Base-by-base conservation (phyloP, 1,140 invertebrate genomes). In the Listronotus oregonensis region DNA sequence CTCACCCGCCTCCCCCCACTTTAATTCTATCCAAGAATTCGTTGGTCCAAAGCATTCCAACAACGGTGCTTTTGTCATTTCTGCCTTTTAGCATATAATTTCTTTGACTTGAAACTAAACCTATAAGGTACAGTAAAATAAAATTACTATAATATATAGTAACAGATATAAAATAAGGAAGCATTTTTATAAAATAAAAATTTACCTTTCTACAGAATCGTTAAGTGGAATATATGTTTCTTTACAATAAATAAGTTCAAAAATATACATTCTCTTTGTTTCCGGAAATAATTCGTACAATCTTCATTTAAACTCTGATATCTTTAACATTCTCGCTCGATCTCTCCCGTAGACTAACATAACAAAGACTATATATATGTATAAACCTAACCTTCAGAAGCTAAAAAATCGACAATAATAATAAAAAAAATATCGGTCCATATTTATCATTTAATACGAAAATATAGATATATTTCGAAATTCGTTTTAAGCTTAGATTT, bases 391-490 rank as follows among this genome's bases (percentile, higher is more conserved):
- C 60, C 50, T 69, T 63, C 60, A 68, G 50, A 69, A 73, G 69
- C 70, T 73, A 66, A 70, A 65, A 70, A 71, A 71, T 69, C 67
- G 71, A 71, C 71, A 73, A 73, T 70, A 71, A 72, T 73, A 72
- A 71, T 71, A 71, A 69, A 73, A 71, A 73, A 71, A 69, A 73
- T 71, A 70, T 73, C 70, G 62, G 59, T 71, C 61, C 51, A 69
- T 71, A 69, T 67, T 67, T 70, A 66, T 68, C 51, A 68, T 68
- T 64, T 65, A 65, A 69, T 73, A 74, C 67, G 72, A 74, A 74
- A 74, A 74, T 74, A 74, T 74, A 74, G 66, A 65, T 73, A 59
- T 64, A 73, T 72, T 68, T 74, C 65, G 68, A 71, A 74, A 74
- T 74, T 72, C 72, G 72, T 71, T 73, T n/a, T 71, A 69, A 65